Base-by-base conservation (phyloP, 2,113 vertebrate genomes). In the Picathartes gymnocephalus region DNA sequence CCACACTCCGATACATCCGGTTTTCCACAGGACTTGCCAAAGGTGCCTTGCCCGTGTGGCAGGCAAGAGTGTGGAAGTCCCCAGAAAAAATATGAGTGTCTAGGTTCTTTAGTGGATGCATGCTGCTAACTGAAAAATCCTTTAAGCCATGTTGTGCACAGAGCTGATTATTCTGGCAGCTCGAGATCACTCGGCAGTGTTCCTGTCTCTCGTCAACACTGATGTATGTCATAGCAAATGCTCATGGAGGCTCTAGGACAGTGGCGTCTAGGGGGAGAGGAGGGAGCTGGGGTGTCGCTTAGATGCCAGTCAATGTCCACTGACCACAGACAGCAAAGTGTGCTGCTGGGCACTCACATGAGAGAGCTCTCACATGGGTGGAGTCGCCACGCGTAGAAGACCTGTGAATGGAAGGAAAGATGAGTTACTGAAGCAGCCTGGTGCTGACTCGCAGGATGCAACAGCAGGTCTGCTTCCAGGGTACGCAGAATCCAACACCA, bases 1-100 rank as follows among this genome's bases (percentile, higher is more conserved):
- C 99, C 98, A 99, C 97, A 60, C 99, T 99, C 69, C 98, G 98
- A 89, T 98, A 99, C 64, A 98, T 98, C 84, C 99, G 97, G 24
- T 97, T 92, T 82, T 96, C 96, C 92, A 87, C 71, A 80, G 81
- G 54, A 62, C 39, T 61, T 65, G 78, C 81, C 85, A 90, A 77
- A 84, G 81, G 56, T 44, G 91, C 78, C 95, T 89, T 90, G 69
- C 90, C 96, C 19, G 56, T 61, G 54, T 89, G 90, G 58, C 92
- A 92, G 51, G 93, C 95, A 64, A 86, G 81, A 19, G 90, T 83
- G 51, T 82, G 94, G 62, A 90, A 93, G 33, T 97, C 65, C 65
- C 95, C 92, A 69, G 94, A 92, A 39, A 94, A 95, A 96, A 91
- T 15, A 58, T 39, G 95, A 88, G 95, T 30, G 61, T 97, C 96